Evolutionary conservation across 2,888 invertebrate species (phyloP).

Genomic region (Cantharis rustica): DNA sequence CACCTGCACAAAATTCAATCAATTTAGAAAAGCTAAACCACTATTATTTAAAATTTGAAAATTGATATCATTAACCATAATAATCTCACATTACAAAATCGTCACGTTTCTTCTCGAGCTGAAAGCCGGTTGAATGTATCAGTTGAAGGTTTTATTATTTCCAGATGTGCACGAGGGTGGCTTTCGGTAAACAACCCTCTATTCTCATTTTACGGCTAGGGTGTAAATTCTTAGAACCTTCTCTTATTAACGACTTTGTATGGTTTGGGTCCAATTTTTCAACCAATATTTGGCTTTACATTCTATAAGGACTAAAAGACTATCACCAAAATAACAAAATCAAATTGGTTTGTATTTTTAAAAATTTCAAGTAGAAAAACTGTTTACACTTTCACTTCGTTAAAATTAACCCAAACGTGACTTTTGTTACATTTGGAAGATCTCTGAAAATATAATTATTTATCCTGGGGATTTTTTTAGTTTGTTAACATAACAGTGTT

Average conservation of each 20-base stretch:
- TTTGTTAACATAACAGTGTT: no score
- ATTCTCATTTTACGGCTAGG: slow-evolving; percentile 8
- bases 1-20: background rate
- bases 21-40: background rate
- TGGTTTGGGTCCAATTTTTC: background rate
- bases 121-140: background rate
- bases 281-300: background rate
- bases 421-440: background rate
- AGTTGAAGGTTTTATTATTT: slow-evolving; percentile 8
- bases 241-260: background rate
- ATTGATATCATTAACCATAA: slow-evolving; percentile 1
- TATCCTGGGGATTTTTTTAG: background rate
- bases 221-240: slow-evolving; percentile 15
- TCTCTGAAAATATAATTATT: background rate
- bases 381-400: background rate
- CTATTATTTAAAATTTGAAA: background rate
- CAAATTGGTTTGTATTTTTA: background rate
- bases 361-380: background rate
- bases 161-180: slow-evolving; percentile 13
- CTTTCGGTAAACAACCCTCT: slow-evolving; percentile 5
- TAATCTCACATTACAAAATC: background rate
- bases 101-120: background rate
- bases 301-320: background rate
- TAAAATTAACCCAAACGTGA: background rate
- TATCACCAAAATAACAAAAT: background rate